Base-by-base conservation (phyloP, 2,113 vertebrate species). In the Anser brachyrhynchus region DNA sequence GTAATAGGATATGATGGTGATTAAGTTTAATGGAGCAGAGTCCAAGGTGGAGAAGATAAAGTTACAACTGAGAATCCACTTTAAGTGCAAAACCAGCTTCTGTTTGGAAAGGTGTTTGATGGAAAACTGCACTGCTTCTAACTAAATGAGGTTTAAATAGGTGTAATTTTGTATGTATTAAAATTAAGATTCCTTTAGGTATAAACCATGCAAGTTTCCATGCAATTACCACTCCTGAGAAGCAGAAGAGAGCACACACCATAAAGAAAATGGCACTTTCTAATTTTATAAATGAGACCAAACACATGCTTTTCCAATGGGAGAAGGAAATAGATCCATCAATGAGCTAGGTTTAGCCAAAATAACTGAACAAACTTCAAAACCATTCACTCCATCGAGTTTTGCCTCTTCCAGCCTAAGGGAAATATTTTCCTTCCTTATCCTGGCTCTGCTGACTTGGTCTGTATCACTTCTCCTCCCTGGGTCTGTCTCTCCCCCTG, bases 1-100 rank as follows among this genome's bases (percentile, higher is more conserved):
- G 87, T 94, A 94, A 95, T 57, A 89, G 84, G 96, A 92, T 96
- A 96, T 81, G 89, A 94, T 92, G 93, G 89, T 95, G 92, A 97
- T 97, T 96, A 96, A 95, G 49, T 93, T 96, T 96, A 97, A 97
- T 96, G 79, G 96, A 92, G 84, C 92, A 49, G 91, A 94, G 94
- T 92, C 87, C 78, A 92, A 86, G 66, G 64, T 84, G 74, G 89
- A 55, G 43, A 96, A 95, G 96, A 96, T 96, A 96, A 96, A 97
- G 93, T 96, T 97, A 96, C 95, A 82, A 89, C 52, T 89, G 93
- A 96, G 91, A 97, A 91, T 86, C 80, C 41, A 55, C 71, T 81
- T 19, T 66, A 87, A 87, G 78, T 74, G 86, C 64, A 96, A 97
- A 95, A 91, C 71, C 90, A 95, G 79, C 82, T 90, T 95, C 96